Evolutionary conservation across 1,140 invertebrate species (phyloP), one percentile per base, ranked within the genome.

Genomic region (Leptonema lineaticorne): DNA sequence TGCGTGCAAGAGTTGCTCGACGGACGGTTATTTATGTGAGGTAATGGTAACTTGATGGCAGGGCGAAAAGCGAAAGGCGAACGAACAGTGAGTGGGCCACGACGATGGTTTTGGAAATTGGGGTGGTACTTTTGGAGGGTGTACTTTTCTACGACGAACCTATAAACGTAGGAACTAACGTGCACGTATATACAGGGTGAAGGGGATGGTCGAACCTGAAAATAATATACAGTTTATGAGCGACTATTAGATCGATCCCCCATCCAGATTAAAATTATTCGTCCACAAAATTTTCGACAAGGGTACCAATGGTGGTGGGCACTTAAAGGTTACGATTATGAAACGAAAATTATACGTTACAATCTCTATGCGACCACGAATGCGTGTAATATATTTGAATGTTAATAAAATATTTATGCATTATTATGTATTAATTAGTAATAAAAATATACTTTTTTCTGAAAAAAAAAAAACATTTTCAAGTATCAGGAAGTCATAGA

Each of bases 1-100:
- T 72, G 71, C 71, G 71, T 72, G 71, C 48, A 29, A 29, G 56
- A 60, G 28, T 69, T 72, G 63, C 62, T 58, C 63, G 27, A 41
- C 29, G 60, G 64, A 29, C 45, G n/a, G 71, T 69, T 64, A 72
- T 72, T 72, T 72, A 69, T 69, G 65, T 46, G 28, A 69, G 29
- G 63, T 63, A 69, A 67, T 63, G 69, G 37, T 46, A 62, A 33
- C 48, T 33, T 57, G 64, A 66, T 63, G 26, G 30, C 16, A 22
- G 45, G 30, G 18, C 58, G 59, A 66, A 59, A 57, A 48, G 59
- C 20, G 22, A 48, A 46, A 27, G 53, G 30, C 45, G 41, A 63
- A 48, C 20, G 62, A n/a, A n/a, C n/a, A n/a, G n/a, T n/a, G n/a
- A n/a, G 46, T 22, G 16, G 27, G 27, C 33, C 37, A 28, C 16